Evolutionary conservation across 1,140 invertebrate species (phyloP).

Genomic region (Pseudomyrmex concolor): DNA sequence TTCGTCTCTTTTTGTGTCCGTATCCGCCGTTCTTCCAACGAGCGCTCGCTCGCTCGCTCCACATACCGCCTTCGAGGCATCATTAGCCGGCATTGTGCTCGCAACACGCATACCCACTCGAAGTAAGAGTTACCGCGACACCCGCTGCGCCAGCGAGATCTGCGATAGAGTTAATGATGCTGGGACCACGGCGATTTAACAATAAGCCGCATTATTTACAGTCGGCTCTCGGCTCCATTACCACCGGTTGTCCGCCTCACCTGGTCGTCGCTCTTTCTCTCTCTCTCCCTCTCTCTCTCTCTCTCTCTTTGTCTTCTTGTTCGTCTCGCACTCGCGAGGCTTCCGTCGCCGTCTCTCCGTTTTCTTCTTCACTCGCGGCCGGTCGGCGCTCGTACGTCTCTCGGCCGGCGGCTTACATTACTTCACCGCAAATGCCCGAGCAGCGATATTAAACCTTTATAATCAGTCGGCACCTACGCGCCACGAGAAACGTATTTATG

Average conservation of each 20-base stretch:
- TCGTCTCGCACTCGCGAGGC: neutral
- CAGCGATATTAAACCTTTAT: conserved; percentile 72
- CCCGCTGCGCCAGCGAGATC: conserved; percentile 80
- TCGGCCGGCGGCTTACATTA: conserved; percentile 65
- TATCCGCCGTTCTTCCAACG: conserved; percentile 38
- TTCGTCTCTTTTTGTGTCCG: conserved; percentile 56
- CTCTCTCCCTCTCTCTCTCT: conserved; percentile 18
- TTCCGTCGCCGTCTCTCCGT: conserved; percentile 27
- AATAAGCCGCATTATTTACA: conserved; percentile 82
- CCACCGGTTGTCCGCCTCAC: conserved; percentile 74
- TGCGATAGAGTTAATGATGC: conserved; percentile 82
- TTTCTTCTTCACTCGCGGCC: conserved; percentile 35
- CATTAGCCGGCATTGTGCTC: conserved; percentile 80
- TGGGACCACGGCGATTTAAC: conserved; percentile 78
- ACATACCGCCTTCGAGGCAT: conserved; percentile 76
- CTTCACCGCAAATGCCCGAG: conserved; percentile 62
- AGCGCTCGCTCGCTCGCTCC: conserved; percentile 57
- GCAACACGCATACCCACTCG: conserved; percentile 74
- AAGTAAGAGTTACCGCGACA: conserved; percentile 80
- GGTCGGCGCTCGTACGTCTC: conserved; percentile 54
- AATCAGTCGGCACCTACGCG: conserved; percentile 73
- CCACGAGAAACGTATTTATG: conserved; percentile 65
- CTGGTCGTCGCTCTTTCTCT: conserved; percentile 61
- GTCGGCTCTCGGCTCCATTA: conserved; percentile 73
- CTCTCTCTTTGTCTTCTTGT: conserved; percentile 24